Evolutionary conservation across 2,888 invertebrate genomes (phyloP), one percentile per base, ranked within the genome.

Genomic region (Lottia scabra): DNA sequence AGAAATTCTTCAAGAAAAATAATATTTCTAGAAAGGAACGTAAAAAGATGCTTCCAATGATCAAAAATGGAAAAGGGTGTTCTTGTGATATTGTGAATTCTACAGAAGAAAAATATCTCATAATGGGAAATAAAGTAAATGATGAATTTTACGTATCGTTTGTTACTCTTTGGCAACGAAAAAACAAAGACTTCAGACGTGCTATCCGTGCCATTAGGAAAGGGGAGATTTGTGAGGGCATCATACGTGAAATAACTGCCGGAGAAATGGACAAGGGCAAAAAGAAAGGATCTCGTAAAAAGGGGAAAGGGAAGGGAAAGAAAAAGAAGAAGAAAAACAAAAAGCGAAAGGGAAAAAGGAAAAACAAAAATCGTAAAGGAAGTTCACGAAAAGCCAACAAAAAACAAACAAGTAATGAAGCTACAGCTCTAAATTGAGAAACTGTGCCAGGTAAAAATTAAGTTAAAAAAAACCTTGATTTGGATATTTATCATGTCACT

Each of bases 131-230:
- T 69, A 78, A 74, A 44, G 67, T 44, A 3, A 77, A 67, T 27
- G 75, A 80, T 12, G 66, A 74, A 10, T 72, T 77, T 56, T 63
- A 74, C 46, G 27, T 82, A 65, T 75, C 71, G 23, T 80, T 76
- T 72, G 74, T 79, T 38, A 75, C 73, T 43, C 67, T 63, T 0
- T 82, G 79, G 74, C 70, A 76, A 48, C 71, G 71, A 43, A 75
- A 73, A 66, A 72, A 76, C 64, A 74, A 74, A 56, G 75, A 75
- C 44, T 76, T 82, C 71, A 76, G 74, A 68, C 75, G 75, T 62
- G 82, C 81, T 3, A 63, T 81, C 16, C 75, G 71, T 44, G 80
- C 78, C 30, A 77, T 80, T 63, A 73, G 74, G 63, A 82, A 81
- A 72, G 73, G 70, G n/a, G 72, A 78, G 67, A 71, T 77, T 13